Conservation (phyloP, 64 coral and sea anemone genomes). For the Pachyseris speciosa region DNA sequence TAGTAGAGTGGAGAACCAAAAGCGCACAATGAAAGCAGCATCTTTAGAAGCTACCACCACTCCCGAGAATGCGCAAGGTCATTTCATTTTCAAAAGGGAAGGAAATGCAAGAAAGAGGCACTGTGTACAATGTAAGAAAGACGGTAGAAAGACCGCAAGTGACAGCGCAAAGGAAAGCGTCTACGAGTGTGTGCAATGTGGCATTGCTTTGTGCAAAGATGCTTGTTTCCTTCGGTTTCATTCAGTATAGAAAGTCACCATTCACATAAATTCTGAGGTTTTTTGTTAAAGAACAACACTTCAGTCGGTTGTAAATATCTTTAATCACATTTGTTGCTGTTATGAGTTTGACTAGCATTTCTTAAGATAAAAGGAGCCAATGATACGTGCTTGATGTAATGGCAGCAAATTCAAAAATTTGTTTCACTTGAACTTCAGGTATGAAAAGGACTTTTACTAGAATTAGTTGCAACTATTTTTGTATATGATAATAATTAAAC, state of each 20-base stretch:
- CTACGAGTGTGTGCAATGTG: slow-evolving; percentile 20
- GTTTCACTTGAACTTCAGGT: slow-evolving; percentile 11
- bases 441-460: neutral
- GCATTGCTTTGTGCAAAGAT: neutral
- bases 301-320: too few species aligned
- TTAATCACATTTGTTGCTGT: neutral
- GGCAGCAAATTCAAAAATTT: slow-evolving; percentile 34
- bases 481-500: neutral
- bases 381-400: slow-evolving; percentile 25
- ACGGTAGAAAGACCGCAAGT: neutral
- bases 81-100: too few species aligned
- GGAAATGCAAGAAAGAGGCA: too few species aligned
- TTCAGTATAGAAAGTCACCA: too few species aligned
- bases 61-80: too few species aligned
- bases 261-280: neutral
- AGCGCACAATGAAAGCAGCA: too few species aligned
- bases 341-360: neutral
- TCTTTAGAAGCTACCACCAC: too few species aligned
- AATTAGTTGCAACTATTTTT: slow-evolving; percentile 25
- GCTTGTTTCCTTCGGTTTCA: slow-evolving; percentile 27
- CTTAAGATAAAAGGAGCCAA: slow-evolving; percentile 13
- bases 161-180: neutral
- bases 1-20: too few species aligned
- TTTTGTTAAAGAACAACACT: neutral
- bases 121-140: too few species aligned